phyloP scores from a whole-genome alignment of 92 coral and sea anemone species.

The Epizoanthus illoricatus region DNA sequence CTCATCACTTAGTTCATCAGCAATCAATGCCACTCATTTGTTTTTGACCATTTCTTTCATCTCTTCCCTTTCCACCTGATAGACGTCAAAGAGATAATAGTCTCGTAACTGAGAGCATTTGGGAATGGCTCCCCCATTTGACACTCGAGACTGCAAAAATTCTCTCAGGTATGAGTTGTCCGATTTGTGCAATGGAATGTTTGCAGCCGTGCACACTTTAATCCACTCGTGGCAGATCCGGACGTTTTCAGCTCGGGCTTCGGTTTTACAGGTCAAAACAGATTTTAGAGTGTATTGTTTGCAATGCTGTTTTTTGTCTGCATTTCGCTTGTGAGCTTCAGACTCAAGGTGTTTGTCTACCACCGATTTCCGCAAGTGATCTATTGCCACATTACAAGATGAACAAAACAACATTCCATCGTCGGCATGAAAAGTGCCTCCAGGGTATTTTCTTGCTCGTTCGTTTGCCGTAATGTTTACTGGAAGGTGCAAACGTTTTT shows the following conservation, averaged over 20 bases:
- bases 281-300: slow-evolving; percentile 53
- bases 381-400: no score
- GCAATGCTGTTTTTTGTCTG: no score
- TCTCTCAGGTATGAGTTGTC: slow-evolving; percentile 47
- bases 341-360: no score
- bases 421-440: no score
- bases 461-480: no score
- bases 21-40: slow-evolving; percentile 55
- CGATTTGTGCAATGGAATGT: slow-evolving; percentile 63
- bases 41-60: slow-evolving; percentile 35
- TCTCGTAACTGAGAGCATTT: slow-evolving; percentile 60
- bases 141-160: slow-evolving; percentile 42
- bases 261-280: neutral
- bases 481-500: no score
- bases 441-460: no score
- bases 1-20: slow-evolving; percentile 55
- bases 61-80: slow-evolving; percentile 47
- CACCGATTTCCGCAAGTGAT: no score
- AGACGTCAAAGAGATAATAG: slow-evolving; percentile 55
- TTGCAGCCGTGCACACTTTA: slow-evolving; percentile 53
- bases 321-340: no score
- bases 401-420: no score
- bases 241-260: slow-evolving; percentile 45
- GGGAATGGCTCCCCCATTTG: slow-evolving; percentile 63
- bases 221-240: slow-evolving; percentile 66